These are phyloP conservation scores for Drosophila ercepeae DNA, from an alignment of 1,140 invertebrate genomes.

Conservation along the genomic window DNA sequence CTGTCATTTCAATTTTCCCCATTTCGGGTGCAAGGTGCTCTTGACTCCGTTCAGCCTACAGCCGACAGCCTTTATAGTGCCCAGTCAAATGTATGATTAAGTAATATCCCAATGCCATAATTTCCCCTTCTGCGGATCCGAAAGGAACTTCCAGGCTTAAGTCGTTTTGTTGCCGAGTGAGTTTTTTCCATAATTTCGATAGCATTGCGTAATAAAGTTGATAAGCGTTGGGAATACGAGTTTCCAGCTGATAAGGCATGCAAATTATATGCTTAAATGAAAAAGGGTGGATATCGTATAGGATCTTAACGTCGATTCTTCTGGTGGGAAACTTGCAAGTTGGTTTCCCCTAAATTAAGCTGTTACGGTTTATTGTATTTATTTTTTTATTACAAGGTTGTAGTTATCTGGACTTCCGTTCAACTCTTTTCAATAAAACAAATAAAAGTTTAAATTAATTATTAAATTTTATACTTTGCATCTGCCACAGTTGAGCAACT, in stretches of 20 bases:
- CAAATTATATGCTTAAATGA: conserved; percentile 47
- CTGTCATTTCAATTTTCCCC: conserved; percentile 75
- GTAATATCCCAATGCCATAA: conserved; percentile 59
- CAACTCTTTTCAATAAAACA: neutral
- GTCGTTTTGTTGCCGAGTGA: conserved; percentile 53
- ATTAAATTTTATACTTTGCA: conserved; percentile 1
- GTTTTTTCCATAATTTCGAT: conserved; percentile 31
- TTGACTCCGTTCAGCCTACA: neutral
- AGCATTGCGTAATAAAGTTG: conserved; percentile 18
- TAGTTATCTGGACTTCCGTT: neutral
- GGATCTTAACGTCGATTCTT: conserved; percentile 20
- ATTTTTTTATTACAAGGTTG: neutral
- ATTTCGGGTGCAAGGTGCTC: conserved; percentile 61
- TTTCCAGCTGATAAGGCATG: conserved; percentile 42
- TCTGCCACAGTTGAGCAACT: conserved; percentile 11
- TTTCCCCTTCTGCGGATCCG: conserved; percentile 30
- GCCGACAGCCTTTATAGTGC: neutral
- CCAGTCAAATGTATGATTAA: conserved; percentile 63
- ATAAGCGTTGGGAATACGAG: conserved; percentile 28
- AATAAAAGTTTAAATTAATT: neutral
- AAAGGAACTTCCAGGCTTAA: conserved; percentile 62
- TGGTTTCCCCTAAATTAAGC: conserved; percentile 2
- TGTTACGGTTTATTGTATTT: neutral
- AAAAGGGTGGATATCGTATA: conserved; percentile 27
- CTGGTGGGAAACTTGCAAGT: neutral